Base-by-base conservation (phyloP, 2,888 invertebrate species). In the Dryocosmus kuriphilus region DNA sequence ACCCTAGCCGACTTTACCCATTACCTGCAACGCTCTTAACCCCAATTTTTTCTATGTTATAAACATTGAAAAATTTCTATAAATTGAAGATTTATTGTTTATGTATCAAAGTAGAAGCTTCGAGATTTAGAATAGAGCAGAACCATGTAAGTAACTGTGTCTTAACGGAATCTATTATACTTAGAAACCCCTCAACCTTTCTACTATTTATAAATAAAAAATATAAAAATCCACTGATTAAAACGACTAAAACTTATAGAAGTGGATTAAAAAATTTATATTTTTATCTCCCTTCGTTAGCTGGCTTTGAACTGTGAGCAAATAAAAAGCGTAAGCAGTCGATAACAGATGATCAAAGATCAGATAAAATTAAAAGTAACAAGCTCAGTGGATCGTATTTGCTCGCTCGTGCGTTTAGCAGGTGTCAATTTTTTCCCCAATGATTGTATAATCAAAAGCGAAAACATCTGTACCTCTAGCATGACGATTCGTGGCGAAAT, bases 351-450 rank as follows among this genome's bases (percentile, higher is more conserved):
- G 46, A 71, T 71, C 19, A 51, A 71, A 71, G 71, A 71, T 71
- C n/a, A 71, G 71, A 51, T 71, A 51, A 51, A 71, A 32, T 71
- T 71, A 51, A 71, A 71, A 71, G 51, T 71, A 71, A 71, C 71
- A 51, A 30, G 71, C 11, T 51, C 71, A 71, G 46, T 51, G 30
- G 30, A 30, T 71, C 51, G 51, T 51, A 71, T 7, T 71, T 71
- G 32, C 51, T 71, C 51, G 32, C 30, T 55, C 22, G 51, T 71
- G 71, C 71, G n/a, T 71, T 71, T 46, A 71, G 51, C 71, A 51
- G 71, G 71, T 71, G 71, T 71, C 71, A 71, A 55, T 55, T 71
- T 71, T 71, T 65, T 55, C 55, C 5, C 27, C 71, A 71, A 71
- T 71, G 71, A 71, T 71, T 71, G 51, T 32, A 71, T 22, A 71